Conservation (phyloP, 30 jellyfish, hydroid and myxozoan genomes). For the Hydractinia symbiolongicarpus region DNA sequence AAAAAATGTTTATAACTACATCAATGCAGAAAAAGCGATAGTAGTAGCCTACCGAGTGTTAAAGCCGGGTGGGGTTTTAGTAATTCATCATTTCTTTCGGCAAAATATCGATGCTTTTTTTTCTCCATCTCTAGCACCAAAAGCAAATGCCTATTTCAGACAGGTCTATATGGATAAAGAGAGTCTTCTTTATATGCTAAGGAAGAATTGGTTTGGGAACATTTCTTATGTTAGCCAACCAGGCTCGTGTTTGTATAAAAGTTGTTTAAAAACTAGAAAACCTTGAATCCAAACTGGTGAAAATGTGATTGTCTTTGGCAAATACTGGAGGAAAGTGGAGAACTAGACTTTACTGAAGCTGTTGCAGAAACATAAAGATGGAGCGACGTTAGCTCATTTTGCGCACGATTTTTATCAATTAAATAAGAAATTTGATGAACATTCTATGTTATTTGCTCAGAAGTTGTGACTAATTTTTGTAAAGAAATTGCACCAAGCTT, state of each 20-base stretch:
- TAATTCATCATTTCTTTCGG: constrained; percentile 34
- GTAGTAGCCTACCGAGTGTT: constrained; percentile 64
- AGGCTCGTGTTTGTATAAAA: constrained; percentile 7
- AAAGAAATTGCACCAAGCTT: no score
- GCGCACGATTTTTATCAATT: no score
- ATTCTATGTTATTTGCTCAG: no score
- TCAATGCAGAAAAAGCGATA: constrained; percentile 33
- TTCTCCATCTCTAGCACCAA: constrained; percentile 15
- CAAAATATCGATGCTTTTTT: constrained; percentile 1
- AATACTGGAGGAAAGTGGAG: no score
- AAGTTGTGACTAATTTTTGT: no score
- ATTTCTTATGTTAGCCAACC: neutral
- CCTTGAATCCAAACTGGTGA: constrained; percentile 2
- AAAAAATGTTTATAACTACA: neutral
- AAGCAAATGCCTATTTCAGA: neutral
- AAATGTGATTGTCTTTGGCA: no score
- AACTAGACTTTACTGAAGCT: no score
- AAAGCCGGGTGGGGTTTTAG: constrained; percentile 71
- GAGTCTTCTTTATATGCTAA: neutral
- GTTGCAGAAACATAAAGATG: no score
- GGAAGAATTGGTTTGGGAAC: neutral
- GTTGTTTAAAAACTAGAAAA: constrained; percentile 1
- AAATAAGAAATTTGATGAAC: no score
- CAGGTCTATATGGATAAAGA: neutral
- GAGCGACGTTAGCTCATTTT: no score